phyloP scores from a whole-genome alignment of 2,888 invertebrate species.

The Leuctra nigra region DNA sequence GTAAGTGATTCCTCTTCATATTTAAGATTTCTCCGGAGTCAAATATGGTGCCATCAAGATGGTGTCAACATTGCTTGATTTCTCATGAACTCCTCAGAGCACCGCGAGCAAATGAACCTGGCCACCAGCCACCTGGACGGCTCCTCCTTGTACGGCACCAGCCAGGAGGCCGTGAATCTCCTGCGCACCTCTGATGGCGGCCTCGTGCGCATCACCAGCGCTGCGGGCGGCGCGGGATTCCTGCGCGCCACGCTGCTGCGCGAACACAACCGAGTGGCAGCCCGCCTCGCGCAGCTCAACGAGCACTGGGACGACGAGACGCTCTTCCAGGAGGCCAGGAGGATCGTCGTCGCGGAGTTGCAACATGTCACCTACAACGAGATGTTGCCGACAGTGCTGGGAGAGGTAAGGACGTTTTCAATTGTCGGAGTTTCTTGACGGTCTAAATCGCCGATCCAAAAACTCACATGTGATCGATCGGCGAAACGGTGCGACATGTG shows the following conservation, averaged over 20 bases:
- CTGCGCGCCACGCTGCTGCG: slow-evolving; percentile 63
- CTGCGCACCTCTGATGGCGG: slow-evolving; percentile 66
- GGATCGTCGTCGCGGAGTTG: slow-evolving; percentile 68
- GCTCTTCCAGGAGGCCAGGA: slow-evolving; percentile 66
- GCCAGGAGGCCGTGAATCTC: slow-evolving; percentile 60
- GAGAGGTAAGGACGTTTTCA: slow-evolving; percentile 62
- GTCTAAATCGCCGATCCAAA: too few relatives aligned
- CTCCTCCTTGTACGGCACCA: slow-evolving; percentile 73
- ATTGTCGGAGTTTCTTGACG: too few relatives aligned
- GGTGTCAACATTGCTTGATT: too few relatives aligned
- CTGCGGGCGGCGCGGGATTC: slow-evolving; percentile 59
- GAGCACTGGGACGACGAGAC: slow-evolving; percentile 71
- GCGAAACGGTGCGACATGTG: too few relatives aligned
- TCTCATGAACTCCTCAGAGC: too few relatives aligned
- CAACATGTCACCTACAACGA: slow-evolving; percentile 82
- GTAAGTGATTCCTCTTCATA: too few relatives aligned
- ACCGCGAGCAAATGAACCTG: slow-evolving; percentile 77
- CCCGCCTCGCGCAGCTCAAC: slow-evolving; percentile 60
- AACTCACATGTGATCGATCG: too few relatives aligned
- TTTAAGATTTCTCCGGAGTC: too few relatives aligned
- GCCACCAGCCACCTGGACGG: slow-evolving; percentile 80
- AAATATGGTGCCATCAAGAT: too few relatives aligned
- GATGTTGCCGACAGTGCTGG: slow-evolving; percentile 70
- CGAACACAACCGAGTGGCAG: slow-evolving; percentile 76
- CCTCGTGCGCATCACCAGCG: slow-evolving; percentile 56